A percentile compares a stretch with the other conserved stretches of the same genome.
Conservation (phyloP, 2,113 vertebrate species). For the Uria aalge region DNA sequence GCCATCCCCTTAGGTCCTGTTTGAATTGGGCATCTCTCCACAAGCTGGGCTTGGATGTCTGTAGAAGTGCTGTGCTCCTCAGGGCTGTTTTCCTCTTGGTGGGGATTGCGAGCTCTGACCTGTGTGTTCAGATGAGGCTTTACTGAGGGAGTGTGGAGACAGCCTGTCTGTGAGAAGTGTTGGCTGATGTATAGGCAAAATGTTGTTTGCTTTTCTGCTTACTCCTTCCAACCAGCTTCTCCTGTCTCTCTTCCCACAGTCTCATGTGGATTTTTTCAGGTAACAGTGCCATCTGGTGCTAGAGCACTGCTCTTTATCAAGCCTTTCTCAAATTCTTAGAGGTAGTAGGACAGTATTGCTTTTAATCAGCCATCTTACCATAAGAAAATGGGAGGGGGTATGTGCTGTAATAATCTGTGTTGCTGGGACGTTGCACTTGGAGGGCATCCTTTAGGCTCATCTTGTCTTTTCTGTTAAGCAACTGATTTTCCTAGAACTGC, state of each 20-base stretch:
- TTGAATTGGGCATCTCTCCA: background rate
- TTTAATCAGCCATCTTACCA: background rate
- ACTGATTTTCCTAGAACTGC: background rate
- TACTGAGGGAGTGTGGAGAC: rapidly evolving
- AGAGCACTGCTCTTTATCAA: background rate
- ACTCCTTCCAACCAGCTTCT: background rate
- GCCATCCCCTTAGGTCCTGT: background rate
- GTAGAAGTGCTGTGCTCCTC: background rate
- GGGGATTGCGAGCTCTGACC: background rate
- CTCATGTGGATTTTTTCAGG: background rate
- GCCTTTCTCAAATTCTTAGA: background rate
- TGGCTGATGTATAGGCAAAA: background rate
- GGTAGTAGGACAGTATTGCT: background rate
- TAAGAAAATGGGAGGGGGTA: background rate
- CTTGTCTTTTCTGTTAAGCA: background rate
- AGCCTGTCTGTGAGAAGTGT: background rate
- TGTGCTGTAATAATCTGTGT: background rate
- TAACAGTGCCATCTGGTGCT: conserved; percentile 65
- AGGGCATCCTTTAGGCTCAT: background rate
- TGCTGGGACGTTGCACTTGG: background rate
- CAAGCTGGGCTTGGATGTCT: background rate
- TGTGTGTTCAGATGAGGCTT: background rate
- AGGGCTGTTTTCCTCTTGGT: background rate
- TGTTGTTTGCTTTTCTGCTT: background rate
- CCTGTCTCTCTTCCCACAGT: background rate